Evolutionary conservation across 2,113 vertebrate genomes (phyloP).

Genomic region (Nerophis lumbriciformis): DNA sequence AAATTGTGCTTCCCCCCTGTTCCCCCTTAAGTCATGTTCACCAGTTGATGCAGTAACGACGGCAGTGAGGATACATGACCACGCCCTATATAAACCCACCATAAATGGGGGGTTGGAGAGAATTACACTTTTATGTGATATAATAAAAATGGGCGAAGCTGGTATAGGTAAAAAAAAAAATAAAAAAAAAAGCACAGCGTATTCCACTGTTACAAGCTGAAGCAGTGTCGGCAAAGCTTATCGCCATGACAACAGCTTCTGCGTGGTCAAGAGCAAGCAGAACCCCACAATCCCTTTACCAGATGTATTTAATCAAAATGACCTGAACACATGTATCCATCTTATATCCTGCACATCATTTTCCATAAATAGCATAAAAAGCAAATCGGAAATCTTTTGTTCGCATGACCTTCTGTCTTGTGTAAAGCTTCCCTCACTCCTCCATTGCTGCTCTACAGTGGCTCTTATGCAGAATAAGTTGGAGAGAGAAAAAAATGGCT

Average conservation of each 20-base stretch:
- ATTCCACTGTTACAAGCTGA: conserved; percentile 59
- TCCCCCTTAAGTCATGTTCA: conserved; percentile 37
- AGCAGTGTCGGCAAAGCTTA: conserved; percentile 54
- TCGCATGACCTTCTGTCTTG: conserved; percentile 36
- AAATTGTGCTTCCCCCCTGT: conserved; percentile 33
- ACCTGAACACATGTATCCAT: conserved; percentile 19
- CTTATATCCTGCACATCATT: conserved; percentile 15
- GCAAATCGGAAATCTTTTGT: conserved; percentile 37
- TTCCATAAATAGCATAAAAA: conserved; percentile 18
- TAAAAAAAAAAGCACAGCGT: conserved; percentile 58
- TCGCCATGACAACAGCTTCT: conserved; percentile 69
- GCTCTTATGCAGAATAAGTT: conserved; percentile 6
- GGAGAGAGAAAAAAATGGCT: background rate
- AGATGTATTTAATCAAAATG: conserved; percentile 31
- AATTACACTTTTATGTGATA: background rate
- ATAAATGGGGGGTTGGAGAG: accelerated
- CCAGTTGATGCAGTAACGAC: conserved; percentile 47
- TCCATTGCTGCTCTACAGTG: background rate
- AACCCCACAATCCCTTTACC: conserved; percentile 23
- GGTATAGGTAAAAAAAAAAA: conserved; percentile 40
- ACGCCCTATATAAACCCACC: conserved; percentile 37
- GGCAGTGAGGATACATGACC: conserved; percentile 21
- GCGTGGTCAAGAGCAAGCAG: conserved; percentile 45
- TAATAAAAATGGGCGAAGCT: conserved; percentile 11
- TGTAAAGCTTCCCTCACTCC: conserved; percentile 7